Conservation (phyloP, 2,888 invertebrate species). For the Sarcophaga carnaria region DNA sequence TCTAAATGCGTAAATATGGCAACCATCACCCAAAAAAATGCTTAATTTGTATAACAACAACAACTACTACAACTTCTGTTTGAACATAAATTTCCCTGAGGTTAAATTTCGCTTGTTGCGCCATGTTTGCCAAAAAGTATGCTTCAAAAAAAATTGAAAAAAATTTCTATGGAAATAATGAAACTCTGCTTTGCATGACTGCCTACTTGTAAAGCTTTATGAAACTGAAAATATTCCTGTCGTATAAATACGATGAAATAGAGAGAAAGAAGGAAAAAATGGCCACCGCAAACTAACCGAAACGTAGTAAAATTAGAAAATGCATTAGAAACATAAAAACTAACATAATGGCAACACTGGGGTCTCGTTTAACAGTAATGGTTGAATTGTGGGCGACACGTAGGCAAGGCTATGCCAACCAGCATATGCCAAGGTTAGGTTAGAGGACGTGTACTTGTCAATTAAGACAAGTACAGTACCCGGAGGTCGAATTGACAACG, state of each 20-base stretch:
- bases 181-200: constrained; percentile 16
- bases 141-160: neutral
- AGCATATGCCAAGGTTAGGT: no score
- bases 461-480: no score
- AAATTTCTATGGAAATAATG: constrained; percentile 13
- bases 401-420: no score
- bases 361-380: neutral
- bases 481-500: no score
- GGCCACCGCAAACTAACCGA: constrained; percentile 12
- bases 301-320: constrained; percentile 1
- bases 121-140: constrained; percentile 10
- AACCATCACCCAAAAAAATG: neutral
- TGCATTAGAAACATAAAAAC: constrained; percentile 28
- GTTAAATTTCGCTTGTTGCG: constrained; percentile 45
- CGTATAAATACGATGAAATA: neutral
- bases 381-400: no score
- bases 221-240: neutral
- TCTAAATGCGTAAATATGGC: neutral
- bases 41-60: neutral
- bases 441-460: no score
- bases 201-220: neutral
- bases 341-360: constrained; percentile 1
- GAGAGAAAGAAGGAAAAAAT: neutral
- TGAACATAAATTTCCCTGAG: constrained; percentile 25
- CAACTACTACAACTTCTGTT: neutral